phyloP scores from a whole-genome alignment of 1,140 invertebrate species.

The Trichoplusia ni region DNA sequence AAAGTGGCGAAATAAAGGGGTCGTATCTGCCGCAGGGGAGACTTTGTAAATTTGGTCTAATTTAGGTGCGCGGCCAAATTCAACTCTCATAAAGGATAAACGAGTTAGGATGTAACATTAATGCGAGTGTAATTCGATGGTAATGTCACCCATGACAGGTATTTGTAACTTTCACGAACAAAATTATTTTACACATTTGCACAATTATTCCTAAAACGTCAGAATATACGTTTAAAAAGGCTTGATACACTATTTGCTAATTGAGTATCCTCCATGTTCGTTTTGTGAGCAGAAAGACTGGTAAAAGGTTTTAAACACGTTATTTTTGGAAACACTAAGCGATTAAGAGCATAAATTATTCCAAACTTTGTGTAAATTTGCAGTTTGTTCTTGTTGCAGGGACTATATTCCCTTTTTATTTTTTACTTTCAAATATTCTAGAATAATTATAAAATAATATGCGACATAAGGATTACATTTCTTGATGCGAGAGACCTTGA shows the following conservation, averaged over 20 bases:
- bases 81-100: conserved; percentile 16
- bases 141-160: conserved; percentile 24
- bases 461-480: no score
- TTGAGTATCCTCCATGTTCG: not conserved
- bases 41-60: conserved; percentile 9
- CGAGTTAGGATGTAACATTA: conserved; percentile 15
- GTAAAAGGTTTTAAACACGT: not conserved
- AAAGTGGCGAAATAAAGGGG: conserved; percentile 30
- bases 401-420: not conserved
- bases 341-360: not conserved
- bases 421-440: not conserved
- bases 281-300: not conserved
- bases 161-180: conserved; percentile 9
- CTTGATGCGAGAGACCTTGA: no score
- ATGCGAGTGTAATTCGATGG: conserved; percentile 24
- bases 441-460: no score
- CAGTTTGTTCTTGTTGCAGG: not conserved
- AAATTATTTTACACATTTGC: conserved; percentile 9
- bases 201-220: no score
- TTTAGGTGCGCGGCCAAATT: not conserved
- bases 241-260: no score
- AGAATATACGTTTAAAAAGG: no score
- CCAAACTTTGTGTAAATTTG: not conserved
- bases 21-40: conserved; percentile 15
- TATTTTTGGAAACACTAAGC: no score